Percentiles rank a stretch among this genome's conserved stretches.
phyloP scores from a whole-genome alignment of 2,888 invertebrate genomes.

The Pilophorus perplexus region DNA sequence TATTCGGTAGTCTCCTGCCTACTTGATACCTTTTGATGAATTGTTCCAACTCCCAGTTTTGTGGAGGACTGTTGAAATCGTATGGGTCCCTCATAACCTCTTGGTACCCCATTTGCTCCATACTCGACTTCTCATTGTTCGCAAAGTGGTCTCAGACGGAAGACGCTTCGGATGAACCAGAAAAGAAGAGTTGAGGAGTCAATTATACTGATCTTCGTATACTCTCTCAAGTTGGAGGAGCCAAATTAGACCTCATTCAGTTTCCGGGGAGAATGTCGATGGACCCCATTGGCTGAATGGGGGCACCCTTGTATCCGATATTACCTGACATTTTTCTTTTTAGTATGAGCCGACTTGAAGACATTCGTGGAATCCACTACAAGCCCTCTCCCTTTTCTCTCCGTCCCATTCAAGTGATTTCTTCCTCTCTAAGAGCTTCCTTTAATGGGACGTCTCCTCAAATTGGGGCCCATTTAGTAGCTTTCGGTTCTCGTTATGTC shows the following conservation, averaged over 20 bases:
- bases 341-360: slow-evolving; percentile 17
- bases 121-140: too few relatives aligned
- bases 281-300: slow-evolving; percentile 4
- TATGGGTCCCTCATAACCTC: too few relatives aligned
- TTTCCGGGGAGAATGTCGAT: slow-evolving; percentile 11
- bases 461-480: slow-evolving; percentile 5
- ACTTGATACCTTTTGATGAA: too few relatives aligned
- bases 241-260: slow-evolving; percentile 20
- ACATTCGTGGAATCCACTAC: slow-evolving; percentile 28
- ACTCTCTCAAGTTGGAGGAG: not conserved
- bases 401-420: slow-evolving; percentile 10
- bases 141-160: too few relatives aligned
- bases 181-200: slow-evolving; percentile 6
- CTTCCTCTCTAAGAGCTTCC: not conserved
- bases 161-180: slow-evolving; percentile 8
- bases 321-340: slow-evolving; percentile 32
- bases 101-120: too few relatives aligned
- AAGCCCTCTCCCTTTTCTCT: slow-evolving; percentile 8
- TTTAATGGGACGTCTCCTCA: slow-evolving; percentile 4
- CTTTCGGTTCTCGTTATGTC: too few relatives aligned
- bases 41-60: too few relatives aligned
- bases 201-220: slow-evolving; percentile 9
- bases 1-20: too few relatives aligned
- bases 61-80: too few relatives aligned
- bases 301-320: slow-evolving; percentile 1